Base-by-base conservation (phyloP, 2,113 vertebrate genomes). In the Aphelocoma coerulescens region DNA sequence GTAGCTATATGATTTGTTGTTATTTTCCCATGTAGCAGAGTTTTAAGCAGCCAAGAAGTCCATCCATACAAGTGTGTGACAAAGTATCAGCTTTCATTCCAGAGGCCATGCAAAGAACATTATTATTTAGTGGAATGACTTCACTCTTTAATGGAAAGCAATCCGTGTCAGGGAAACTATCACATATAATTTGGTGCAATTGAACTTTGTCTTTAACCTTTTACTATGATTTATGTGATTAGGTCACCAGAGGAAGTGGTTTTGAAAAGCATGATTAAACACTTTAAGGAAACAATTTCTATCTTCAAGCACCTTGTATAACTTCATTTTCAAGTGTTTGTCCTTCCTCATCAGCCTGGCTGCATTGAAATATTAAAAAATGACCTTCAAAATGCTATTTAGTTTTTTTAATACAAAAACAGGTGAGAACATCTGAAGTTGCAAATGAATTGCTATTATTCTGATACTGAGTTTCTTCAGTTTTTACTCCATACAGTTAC, bases 141-240 rank as follows among this genome's bases (percentile, higher is more conserved):
- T 97, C 78, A 61, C 80, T 91, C 84, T 96, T 97, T 96, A 96
- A 95, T 76, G 81, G 78, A 95, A 97, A 95, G 75, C 73, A 96
- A 96, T 97, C 79, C 10, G 32, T 97, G 97, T 96, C 94, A 96
- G 84, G 96, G 92, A 97, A 97, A 84, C 69, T 55, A 93, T 92
- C 37, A 49, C 74, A 77, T 75, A 62, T 94, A 97, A 96, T 97
- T 97, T 96, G 73, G 61, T 83, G 89, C 94, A 97, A 97, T 54
- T 97, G 95, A 97, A 97, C 91, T 97, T 97, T 8, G 10, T 97
- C 95, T 98, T 98, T 98, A 97, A 98, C 97, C 96, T 98, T 98
- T 98, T 93, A 65, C 89, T 94, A 41, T 97, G 95, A 98, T 97
- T 98, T 97, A 95, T 97, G 88, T 98, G 98, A 98, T 97, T 97